Evolutionary conservation across 2,113 vertebrate species (phyloP).

Genomic region (Siphamia tubifer): DNA sequence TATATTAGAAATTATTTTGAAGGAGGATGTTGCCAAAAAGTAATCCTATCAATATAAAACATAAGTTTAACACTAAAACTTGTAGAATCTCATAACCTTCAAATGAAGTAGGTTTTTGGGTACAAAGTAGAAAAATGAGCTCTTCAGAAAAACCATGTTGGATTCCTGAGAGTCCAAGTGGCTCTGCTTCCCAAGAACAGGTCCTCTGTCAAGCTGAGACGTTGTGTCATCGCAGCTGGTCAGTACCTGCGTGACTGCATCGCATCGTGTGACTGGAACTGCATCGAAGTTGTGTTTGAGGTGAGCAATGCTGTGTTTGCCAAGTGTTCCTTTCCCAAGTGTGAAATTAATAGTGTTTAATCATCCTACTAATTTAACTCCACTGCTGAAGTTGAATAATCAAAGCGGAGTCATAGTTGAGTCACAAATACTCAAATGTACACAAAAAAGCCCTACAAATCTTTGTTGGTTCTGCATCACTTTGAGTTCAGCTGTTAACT

Average conservation of each 20-base stretch:
- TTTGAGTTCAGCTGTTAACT: not conserved
- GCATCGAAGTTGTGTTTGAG: not conserved
- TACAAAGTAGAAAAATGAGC: not conserved
- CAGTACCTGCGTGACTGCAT: not conserved
- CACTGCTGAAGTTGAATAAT: not conserved
- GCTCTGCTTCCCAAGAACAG: not conserved
- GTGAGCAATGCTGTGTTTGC: not conserved
- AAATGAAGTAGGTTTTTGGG: not conserved
- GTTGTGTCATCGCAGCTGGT: not conserved
- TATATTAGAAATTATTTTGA: slow-evolving; percentile 45
- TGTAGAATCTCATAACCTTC: not conserved
- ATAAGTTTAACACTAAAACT: no score
- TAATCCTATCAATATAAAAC: slow-evolving; percentile 3
- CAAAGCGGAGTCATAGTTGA: no score
- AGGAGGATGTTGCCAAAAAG: slow-evolving; percentile 50
- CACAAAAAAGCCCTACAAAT: not conserved
- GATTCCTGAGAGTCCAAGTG: not conserved
- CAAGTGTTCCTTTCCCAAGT: no score
- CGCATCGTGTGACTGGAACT: not conserved
- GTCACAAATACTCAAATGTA: no score
- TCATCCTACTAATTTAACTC: no score
- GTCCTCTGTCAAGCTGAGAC: not conserved
- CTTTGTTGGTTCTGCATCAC: not conserved
- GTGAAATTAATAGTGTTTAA: no score
- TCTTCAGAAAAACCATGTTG: not conserved